Evolutionary conservation across 2,888 invertebrate genomes (phyloP), one percentile per base, ranked within the genome.

Genomic region (Doris montereyensis): DNA sequence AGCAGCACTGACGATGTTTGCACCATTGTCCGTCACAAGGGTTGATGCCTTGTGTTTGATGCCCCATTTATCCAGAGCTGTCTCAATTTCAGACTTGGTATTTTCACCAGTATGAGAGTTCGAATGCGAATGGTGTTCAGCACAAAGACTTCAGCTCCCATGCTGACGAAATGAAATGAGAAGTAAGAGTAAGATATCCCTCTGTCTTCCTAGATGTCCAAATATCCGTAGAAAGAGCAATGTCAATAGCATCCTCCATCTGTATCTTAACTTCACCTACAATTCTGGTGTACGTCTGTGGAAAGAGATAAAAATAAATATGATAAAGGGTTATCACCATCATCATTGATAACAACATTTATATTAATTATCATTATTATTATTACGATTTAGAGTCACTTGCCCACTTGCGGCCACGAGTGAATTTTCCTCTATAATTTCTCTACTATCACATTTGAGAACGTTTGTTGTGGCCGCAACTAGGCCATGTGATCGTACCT

Each of bases 201-300:
- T 67, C 67, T 67, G 67, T 67, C 26, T 13, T 24, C 67, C 67
- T 26, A 26, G 67, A 67, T 8, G 67, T 26, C 67, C 67, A 67
- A 8, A 67, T 24, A 28, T 67, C 67, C 26, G 67, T 67, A 24
- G 67, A 57, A 57, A 78, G 71, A 41, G 52, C 52, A 41, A 41
- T 41, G 52, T 41, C 52, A 41, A 41, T 41, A 41, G 52, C 17
- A 41, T 41, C 52, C 52, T 41, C 52, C 52, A 41, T 41, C 52
- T 41, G 52, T 17, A 41, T 41, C 52, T 41, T 41, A 41, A 41
- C 52, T 41, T 41, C 17, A 41, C 52, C 52, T 41, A 17, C 52
- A 41, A 41, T 41, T 41, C 52, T 41, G 17, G 52, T 41, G 52
- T 41, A 41, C 52, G 52, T 41, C 52, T 41, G 52, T 41, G 52